Conservation (phyloP, 2,888 invertebrate genomes). For the Rhagophthalmus giganteus region DNA sequence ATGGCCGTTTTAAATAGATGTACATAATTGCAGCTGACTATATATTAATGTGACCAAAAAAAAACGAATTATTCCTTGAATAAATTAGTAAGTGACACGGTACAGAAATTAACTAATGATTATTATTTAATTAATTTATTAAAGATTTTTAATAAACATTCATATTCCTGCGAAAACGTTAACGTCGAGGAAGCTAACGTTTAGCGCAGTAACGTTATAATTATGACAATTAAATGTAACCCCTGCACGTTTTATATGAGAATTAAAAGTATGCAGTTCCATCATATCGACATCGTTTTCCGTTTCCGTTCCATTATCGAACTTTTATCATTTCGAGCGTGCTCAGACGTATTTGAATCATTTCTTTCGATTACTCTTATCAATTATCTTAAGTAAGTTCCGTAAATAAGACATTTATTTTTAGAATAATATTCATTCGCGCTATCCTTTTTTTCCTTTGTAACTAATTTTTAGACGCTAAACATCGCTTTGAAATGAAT, state of each 20-base stretch:
- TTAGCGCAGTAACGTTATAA: too few relatives aligned
- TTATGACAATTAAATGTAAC: too few relatives aligned
- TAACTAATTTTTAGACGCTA: background rate
- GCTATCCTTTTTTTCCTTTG: background rate
- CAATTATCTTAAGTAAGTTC: conserved; percentile 27
- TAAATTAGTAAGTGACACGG: too few relatives aligned
- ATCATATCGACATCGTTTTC: conserved; percentile 34
- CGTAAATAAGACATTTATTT: conserved; percentile 17
- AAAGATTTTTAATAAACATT: background rate
- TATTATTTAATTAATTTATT: background rate
- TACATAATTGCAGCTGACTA: too few relatives aligned
- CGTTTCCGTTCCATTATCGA: conserved; percentile 41
- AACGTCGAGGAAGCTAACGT: too few relatives aligned
- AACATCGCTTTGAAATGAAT: conserved; percentile 1
- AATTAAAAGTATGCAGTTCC: too few relatives aligned
- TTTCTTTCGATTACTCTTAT: conserved; percentile 35
- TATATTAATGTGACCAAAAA: too few relatives aligned
- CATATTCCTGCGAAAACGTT: too few relatives aligned
- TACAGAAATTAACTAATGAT: background rate
- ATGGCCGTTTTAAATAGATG: too few relatives aligned
- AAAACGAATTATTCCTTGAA: too few relatives aligned
- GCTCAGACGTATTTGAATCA: conserved; percentile 31
- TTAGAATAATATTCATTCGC: conserved; percentile 2
- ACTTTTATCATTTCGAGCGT: conserved; percentile 38
- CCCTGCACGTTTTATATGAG: too few relatives aligned